These are phyloP conservation scores for Gnathonemus longibarbis DNA, from an alignment of 2,113 vertebrate species.

Conservation along the genomic window DNA sequence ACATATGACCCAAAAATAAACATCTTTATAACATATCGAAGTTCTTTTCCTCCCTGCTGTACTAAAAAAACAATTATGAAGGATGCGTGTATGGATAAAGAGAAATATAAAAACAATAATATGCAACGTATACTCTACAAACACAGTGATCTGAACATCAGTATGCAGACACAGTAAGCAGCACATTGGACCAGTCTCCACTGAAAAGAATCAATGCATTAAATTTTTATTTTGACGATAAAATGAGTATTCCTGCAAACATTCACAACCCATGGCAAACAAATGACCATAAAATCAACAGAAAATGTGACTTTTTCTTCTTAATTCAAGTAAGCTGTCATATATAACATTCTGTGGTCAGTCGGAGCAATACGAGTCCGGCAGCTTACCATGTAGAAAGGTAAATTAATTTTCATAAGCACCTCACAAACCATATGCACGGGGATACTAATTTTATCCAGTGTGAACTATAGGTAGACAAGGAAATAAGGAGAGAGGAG, in stretches of 20 bases:
- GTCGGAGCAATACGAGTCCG: not conserved
- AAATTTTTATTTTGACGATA: not conserved
- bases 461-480: not conserved
- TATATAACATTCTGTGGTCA: not conserved
- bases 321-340: not conserved
- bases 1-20: not conserved
- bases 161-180: not conserved
- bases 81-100: not conserved
- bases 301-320: not conserved
- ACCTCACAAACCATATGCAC: not conserved
- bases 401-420: no score
- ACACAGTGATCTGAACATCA: not conserved
- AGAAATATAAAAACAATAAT: not conserved
- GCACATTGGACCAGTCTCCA: not conserved
- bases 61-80: not conserved
- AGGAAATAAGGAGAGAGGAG: not conserved
- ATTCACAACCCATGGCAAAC: not conserved
- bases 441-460: not conserved
- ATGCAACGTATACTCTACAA: not conserved
- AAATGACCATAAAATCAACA: not conserved
- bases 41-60: not conserved
- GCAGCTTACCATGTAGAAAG: not conserved
- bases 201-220: not conserved
- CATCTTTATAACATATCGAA: not conserved
- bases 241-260: not conserved